A percentile compares a stretch with the other conserved stretches of the same genome.
Evolutionary conservation across 2,888 invertebrate genomes (phyloP).

Genomic region (Caenorhabditis becei): DNA sequence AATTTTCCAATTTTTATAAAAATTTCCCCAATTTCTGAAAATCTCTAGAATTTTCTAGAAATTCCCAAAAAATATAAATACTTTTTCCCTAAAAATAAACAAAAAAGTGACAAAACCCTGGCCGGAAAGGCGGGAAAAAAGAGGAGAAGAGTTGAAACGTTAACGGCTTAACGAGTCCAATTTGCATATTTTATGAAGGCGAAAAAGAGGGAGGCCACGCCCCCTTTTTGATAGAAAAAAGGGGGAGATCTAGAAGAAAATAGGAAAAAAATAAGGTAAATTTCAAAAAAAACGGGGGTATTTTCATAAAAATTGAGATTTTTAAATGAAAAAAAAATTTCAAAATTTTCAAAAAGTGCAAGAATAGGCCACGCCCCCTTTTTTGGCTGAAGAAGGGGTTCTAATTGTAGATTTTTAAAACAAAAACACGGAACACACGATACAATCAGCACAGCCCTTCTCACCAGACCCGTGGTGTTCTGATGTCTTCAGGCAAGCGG

Average conservation of each 20-base stretch:
- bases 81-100: background rate
- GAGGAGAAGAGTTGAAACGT: constrained; percentile 18
- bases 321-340: too few relatives aligned
- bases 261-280: background rate
- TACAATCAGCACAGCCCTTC: background rate
- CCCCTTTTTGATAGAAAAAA: too few relatives aligned
- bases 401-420: too few relatives aligned
- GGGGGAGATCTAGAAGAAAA: constrained; percentile 3
- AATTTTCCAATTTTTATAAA: too few relatives aligned
- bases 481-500: background rate
- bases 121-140: constrained; percentile 2
- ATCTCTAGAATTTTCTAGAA: background rate
- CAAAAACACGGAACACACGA: background rate
- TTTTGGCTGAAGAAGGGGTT: too few relatives aligned
- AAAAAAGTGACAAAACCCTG: background rate
- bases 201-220: background rate
- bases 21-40: too few relatives aligned
- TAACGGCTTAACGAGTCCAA: constrained; percentile 54
- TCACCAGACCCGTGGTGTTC: background rate
- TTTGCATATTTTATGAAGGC: constrained; percentile 54
- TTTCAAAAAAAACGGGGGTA: too few relatives aligned
- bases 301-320: too few relatives aligned
- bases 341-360: too few relatives aligned
- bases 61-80: background rate
- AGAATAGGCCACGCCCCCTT: too few relatives aligned